Percentiles rank a stretch among this genome's conserved stretches.
Conservation (phyloP, 2,888 invertebrate genomes). For the Limulus polyphemus region DNA sequence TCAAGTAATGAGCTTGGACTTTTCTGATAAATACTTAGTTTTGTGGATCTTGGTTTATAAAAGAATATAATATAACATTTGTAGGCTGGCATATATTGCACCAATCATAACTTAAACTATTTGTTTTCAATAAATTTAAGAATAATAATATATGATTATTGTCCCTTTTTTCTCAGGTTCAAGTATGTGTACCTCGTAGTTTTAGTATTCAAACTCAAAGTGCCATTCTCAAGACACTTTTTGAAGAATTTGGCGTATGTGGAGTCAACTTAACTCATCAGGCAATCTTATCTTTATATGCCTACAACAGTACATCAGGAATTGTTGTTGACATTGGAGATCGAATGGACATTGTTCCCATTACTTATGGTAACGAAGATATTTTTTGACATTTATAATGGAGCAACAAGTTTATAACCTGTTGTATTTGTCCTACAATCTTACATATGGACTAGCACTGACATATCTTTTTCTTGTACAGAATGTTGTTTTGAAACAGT, state of each 20-base stretch:
- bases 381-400: background rate
- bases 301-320: constrained; percentile 46
- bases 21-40: no score
- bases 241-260: constrained; percentile 38
- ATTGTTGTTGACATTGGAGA: constrained; percentile 49
- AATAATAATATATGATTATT: background rate
- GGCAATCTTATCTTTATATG: constrained; percentile 44
- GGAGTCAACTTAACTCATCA: constrained; percentile 44
- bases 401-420: background rate
- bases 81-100: no score
- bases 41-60: no score
- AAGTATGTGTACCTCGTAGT: constrained; percentile 37
- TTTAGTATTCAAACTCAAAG: constrained; percentile 38
- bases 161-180: constrained; percentile 9
- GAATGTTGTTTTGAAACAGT: background rate
- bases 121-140: no score
- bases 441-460: background rate
- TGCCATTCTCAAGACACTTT: constrained; percentile 38
- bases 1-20: no score
- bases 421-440: background rate
- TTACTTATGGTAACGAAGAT: constrained; percentile 42
- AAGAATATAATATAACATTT: no score
- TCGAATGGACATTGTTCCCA: constrained; percentile 44
- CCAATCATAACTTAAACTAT: no score
- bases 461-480: background rate